Evolutionary conservation across 1,140 invertebrate genomes (phyloP), one percentile per base, ranked within the genome.

Genomic region (Bombus sibiricus): DNA sequence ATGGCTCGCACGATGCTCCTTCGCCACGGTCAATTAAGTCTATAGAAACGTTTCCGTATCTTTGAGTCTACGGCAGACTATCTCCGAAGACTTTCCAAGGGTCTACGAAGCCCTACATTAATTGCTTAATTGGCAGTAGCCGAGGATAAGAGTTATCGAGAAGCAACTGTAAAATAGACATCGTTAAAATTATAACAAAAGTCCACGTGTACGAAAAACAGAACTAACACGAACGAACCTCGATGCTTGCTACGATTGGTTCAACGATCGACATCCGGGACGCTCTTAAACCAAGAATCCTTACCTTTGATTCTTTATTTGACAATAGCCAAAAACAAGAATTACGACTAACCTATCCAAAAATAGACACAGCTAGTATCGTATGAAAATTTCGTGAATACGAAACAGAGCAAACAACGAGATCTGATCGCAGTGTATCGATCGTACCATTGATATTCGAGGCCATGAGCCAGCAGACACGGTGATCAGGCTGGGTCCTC

Each of bases 391-490:
- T 18, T 32, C 13, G n/a, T 3, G 4, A 32, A n/a, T 15, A 69
- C 32, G n/a, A 41, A 68, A 37, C 43, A 53, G 32, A 2, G 62
- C 53, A 18, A 37, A 32, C 37, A 53, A 9, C 37, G 68, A 32
- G 79, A 34, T 43, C n/a, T 18, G 10, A 12, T 13, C 5, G 1
- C 28, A 32, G 12, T 43, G 43, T 75, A 83, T 77, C 82, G 64
- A 68, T 39, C 59, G 53, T 2, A 71, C 39, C 71, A 59, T 69
- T 34, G 78, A 69, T 68, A 53, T 80, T 72, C 47, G 68, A 68
- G 75, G 85, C 85, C 88, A 82, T 89, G 79, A 89, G 74, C 88
- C 62, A 88, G 88, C 88, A 82, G 13, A 81, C 72, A 41, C 73
- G 78, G n/a, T 59, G 59, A 43, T 73, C 85, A n/a, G 10, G 59